Conservation (phyloP, 1,140 invertebrate genomes). For the Drosophila sproati region DNA sequence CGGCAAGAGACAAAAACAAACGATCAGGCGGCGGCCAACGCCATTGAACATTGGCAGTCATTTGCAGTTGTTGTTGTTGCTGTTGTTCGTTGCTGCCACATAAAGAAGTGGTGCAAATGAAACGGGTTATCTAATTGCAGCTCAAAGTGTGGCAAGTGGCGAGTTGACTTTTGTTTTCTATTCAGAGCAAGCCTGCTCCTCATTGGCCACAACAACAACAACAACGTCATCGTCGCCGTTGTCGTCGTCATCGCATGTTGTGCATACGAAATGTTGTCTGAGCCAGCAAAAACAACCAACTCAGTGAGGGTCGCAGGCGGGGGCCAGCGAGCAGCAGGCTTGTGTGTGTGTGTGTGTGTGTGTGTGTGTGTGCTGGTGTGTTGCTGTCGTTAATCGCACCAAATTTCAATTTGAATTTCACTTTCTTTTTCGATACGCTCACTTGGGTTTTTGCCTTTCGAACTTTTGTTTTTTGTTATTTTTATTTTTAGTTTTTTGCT, state of each 20-base stretch:
- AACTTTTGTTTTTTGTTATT: constrained; percentile 63
- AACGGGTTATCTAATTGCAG: constrained; percentile 82
- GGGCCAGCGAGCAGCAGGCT: constrained; percentile 10
- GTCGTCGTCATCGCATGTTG: constrained; percentile 54
- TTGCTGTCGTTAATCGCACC: constrained; percentile 76
- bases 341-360: constrained; percentile 39
- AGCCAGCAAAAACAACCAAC: constrained; percentile 29
- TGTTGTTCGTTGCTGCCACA: constrained; percentile 23
- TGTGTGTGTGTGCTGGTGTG: constrained; percentile 24
- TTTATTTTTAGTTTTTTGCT: constrained; percentile 9
- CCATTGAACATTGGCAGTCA: constrained; percentile 83
- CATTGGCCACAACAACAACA: constrained; percentile 25
- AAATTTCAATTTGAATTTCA: constrained; percentile 84
- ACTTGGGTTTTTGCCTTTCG: constrained; percentile 82
- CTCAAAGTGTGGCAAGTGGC: constrained; percentile 77
- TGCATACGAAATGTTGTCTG: constrained; percentile 77
- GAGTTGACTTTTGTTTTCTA: constrained; percentile 82
- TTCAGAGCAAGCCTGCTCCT: constrained; percentile 53
- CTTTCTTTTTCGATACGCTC: constrained; percentile 84
- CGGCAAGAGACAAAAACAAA: constrained; percentile 1
- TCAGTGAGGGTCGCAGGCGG: not conserved
- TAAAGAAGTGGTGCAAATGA: constrained; percentile 79
- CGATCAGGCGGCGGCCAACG: constrained; percentile 55
- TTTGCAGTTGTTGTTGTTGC: constrained; percentile 46
- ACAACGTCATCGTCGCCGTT: constrained; percentile 5